Base-by-base conservation (phyloP, 2,113 vertebrate species). In the Cynoglossus semilaevis region DNA sequence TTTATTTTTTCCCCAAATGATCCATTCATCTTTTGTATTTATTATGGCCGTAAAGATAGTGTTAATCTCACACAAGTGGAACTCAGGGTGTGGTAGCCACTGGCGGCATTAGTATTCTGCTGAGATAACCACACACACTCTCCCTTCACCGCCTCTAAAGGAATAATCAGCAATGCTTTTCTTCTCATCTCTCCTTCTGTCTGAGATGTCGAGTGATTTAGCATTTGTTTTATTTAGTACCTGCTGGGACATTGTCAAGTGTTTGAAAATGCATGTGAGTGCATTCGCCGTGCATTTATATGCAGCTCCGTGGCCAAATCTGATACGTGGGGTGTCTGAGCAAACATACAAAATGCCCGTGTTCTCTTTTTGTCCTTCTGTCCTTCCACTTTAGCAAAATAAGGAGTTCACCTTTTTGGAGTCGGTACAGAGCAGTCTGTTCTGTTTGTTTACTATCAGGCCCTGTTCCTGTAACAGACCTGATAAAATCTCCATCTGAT, bases 141-240 rank as follows among this genome's bases (percentile, higher is more conserved):
- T 90, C 89, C 86, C 91, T 88, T 92, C 88, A 91, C 89, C 88
- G 90, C 89, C 88, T 92, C 91, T 88, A 88, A 88, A 89, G 92
- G 89, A 94, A 90, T 93, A 92, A 93, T 94, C 92, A 92, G 86
- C 80, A 63, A 62, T 72, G 52, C 70, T 63, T 72, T 74, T 79
- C 51, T 58, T 76, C 43, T 51, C 52, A 58, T 72, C 51, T 71
- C 18, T 41, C 15, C 51, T 61, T 91, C 87, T 93, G 92, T 93
- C 93, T 93, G 76, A 82, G 87, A 91, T 88, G 92, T 93, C 88
- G 91, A 90, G 90, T 65, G 64, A 91, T 92, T 92, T 92, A 92
- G 92, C 88, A 72, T 91, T 91, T 92, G 60, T 80, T 76, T 94
- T 90, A 85, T 86, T 65, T 72, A 62, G 14, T 65, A 76, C 78